Evolutionary conservation across 2,888 invertebrate species (phyloP).

Genomic region (Acanthococcus lagerstroemiae): DNA sequence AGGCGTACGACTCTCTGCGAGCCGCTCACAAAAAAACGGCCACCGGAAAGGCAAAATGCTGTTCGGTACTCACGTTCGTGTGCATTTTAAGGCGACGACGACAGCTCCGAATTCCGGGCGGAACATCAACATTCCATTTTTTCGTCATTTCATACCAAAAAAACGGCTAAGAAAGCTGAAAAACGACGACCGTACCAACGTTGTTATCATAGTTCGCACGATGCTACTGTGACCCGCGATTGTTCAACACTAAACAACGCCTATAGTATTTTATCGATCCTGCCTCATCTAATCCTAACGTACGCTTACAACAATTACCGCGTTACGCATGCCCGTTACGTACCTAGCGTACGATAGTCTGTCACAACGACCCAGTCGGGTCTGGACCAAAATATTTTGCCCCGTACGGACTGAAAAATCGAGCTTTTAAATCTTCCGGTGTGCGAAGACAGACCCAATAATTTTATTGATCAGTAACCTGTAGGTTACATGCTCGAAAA

Average conservation of each 20-base stretch:
- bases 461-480: slow-evolving; percentile 24
- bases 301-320: slow-evolving; percentile 21
- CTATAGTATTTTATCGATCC: slow-evolving; percentile 27
- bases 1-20: no score
- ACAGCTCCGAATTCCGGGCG: neutral
- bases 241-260: slow-evolving; percentile 28
- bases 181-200: slow-evolving; percentile 1
- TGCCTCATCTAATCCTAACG: slow-evolving; percentile 23
- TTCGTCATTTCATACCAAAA: slow-evolving; percentile 15
- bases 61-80: slow-evolving; percentile 17
- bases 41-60: neutral
- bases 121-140: slow-evolving; percentile 17
- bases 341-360: slow-evolving; percentile 7
- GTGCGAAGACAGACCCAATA: slow-evolving; percentile 21
- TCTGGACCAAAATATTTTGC: slow-evolving; percentile 16
- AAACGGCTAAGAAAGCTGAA: neutral
- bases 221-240: slow-evolving; percentile 28
- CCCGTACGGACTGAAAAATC: slow-evolving; percentile 15
- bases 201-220: slow-evolving; percentile 19
- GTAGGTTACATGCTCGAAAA: no score
- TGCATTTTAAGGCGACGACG: slow-evolving; percentile 16
- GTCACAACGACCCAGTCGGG: slow-evolving; percentile 24
- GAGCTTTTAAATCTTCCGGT: slow-evolving; percentile 17
- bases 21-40: no score
- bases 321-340: slow-evolving; percentile 21